Evolutionary conservation across 2,797 vertebrate genomes (phyloP).

Genomic region (Streptopelia turtur): DNA sequence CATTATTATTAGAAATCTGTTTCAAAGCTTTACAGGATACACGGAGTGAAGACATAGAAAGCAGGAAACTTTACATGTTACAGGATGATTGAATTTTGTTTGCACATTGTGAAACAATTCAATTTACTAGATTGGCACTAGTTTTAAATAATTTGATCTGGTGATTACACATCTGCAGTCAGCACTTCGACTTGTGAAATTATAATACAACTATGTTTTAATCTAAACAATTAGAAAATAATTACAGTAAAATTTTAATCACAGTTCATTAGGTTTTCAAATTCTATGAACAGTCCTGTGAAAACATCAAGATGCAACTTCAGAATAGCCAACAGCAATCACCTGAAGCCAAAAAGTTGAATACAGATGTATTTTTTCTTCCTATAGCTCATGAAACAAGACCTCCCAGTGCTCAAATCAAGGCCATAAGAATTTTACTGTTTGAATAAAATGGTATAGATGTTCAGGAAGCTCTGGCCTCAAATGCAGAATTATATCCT

Average conservation of each 20-base stretch:
- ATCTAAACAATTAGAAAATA: background rate
- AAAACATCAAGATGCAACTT: background rate
- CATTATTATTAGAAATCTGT: background rate
- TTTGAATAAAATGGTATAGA: background rate
- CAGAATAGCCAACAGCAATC: background rate
- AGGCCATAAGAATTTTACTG: background rate
- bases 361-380: background rate
- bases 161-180: background rate
- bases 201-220: background rate
- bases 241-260: background rate
- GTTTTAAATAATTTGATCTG: background rate
- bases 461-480: background rate
- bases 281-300: background rate
- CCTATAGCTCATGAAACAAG: background rate
- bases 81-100: background rate
- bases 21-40: background rate
- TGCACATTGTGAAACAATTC: background rate
- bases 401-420: background rate
- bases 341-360: background rate
- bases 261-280: background rate
- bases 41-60: background rate
- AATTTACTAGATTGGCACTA: background rate
- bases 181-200: slow-evolving; percentile 17
- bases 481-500: background rate
- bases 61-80: background rate